phyloP scores from a whole-genome alignment of 35 echinoderm and acorn worm genomes.

The Lytechinus variegatus region DNA sequence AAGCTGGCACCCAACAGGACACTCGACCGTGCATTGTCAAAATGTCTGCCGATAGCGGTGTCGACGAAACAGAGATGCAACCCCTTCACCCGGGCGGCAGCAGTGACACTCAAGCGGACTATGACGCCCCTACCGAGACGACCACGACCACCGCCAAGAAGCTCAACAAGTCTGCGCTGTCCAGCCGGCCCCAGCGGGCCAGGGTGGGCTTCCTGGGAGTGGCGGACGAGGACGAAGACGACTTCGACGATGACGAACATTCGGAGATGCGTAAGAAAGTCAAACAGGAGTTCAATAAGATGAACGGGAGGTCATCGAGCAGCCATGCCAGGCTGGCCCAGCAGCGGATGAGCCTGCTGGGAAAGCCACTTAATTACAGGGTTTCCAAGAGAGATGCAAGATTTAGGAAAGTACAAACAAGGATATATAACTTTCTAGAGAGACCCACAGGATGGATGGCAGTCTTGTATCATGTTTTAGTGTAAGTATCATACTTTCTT shows the following conservation, averaged over 20 bases:
- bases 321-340: conserved; percentile 64
- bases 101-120: conserved; percentile 64
- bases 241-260: conserved; percentile 81
- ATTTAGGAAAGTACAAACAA: conserved; percentile 96
- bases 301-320: conserved; percentile 80
- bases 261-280: conserved; percentile 91
- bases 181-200: conserved; percentile 48
- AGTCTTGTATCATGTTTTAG: conserved; percentile 90
- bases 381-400: conserved; percentile 90
- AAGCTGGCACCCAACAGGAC: conserved; percentile 4
- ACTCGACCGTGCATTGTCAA: neutral
- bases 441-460: conserved; percentile 90
- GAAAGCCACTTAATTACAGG: conserved; percentile 92
- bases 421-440: conserved; percentile 99
- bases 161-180: conserved; percentile 32
- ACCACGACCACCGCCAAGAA: conserved; percentile 30
- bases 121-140: conserved; percentile 39
- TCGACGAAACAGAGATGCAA: conserved; percentile 93
- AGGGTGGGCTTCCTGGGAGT: conserved; percentile 86
- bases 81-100: conserved; percentile 76
- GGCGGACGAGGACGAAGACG: conserved; percentile 73
- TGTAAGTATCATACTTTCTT: conserved; percentile 81
- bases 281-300: conserved; percentile 94
- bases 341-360: conserved; percentile 96
- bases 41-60: conserved; percentile 84